Percentiles rank a stretch among this genome's conserved stretches.
Conservation (phyloP, 2,888 invertebrate species). For the Psylliodes chrysocephalus region DNA sequence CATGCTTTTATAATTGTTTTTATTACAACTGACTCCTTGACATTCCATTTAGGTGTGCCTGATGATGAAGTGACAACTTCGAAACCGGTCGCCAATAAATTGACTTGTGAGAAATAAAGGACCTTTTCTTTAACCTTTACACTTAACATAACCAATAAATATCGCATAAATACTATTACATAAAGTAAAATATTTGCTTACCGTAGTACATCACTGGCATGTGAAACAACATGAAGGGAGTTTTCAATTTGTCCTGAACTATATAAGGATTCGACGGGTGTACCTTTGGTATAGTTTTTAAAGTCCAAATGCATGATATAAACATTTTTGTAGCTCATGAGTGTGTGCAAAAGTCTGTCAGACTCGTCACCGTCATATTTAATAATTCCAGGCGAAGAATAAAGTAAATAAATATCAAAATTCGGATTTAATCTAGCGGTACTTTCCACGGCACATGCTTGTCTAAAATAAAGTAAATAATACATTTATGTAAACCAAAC, state of each 20-base stretch:
- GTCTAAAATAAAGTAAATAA: slow-evolving; percentile 59
- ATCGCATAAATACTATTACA: too few relatives aligned
- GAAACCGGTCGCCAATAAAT: too few relatives aligned
- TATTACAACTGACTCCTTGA: too few relatives aligned
- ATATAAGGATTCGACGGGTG: slow-evolving; percentile 70
- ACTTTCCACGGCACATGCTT: slow-evolving; percentile 77
- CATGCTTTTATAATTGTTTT: too few relatives aligned
- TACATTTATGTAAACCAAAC: too few relatives aligned
- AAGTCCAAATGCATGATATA: slow-evolving; percentile 66
- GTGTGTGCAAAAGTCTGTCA: slow-evolving; percentile 59
- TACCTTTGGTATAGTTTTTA: slow-evolving; percentile 66
- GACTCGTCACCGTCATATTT: slow-evolving; percentile 49
- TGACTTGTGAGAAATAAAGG: too few relatives aligned
- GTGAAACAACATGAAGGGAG: slow-evolving; percentile 69
- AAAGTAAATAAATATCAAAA: slow-evolving; percentile 68
- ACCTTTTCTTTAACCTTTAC: too few relatives aligned
- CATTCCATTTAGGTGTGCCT: too few relatives aligned
- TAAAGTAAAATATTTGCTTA: slow-evolving; percentile 41
- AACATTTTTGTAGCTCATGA: slow-evolving; percentile 66
- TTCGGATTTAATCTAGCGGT: slow-evolving; percentile 72
- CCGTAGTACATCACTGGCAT: slow-evolving; percentile 72
- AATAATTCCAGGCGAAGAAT: slow-evolving; percentile 64
- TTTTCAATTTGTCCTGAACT: slow-evolving; percentile 63
- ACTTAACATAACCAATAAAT: too few relatives aligned
- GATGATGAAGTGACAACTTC: too few relatives aligned